Base-by-base conservation (phyloP, 2,113 vertebrate genomes). In the Solea solea region DNA sequence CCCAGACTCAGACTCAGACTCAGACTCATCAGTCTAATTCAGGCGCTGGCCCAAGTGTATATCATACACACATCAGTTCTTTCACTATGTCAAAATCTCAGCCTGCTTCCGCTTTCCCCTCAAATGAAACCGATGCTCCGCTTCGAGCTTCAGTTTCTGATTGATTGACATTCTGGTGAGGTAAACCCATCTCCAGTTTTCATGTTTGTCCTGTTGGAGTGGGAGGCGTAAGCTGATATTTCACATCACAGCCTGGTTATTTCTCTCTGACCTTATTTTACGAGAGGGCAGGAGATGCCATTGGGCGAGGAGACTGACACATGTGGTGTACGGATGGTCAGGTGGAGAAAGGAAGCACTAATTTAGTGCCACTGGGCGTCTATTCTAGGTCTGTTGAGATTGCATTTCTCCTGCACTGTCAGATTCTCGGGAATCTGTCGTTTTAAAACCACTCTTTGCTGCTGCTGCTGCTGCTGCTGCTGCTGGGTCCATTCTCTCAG, bases 311-410 rank as follows among this genome's bases (percentile, higher is more conserved):
- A 74, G 76, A 85, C 65, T 76, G 78, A 85, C 84, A 53, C 82
- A 49, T 68, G 74, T 34, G 63, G 76, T 76, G 84, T 82, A 71
- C 45, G 55, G 76, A 80, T 16, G 50, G 84, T 80, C 78, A 85
- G 82, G 70, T 83, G 89, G 54, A 69, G 89, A 80, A 77, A 85
- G 74, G 54, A 74, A 64, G 65, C 63, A 57, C 75, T 78, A 73
- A 82, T 83, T 76, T 81, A 85, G 72, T 64, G 70, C 71, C 3
- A 7, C 42, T 14, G 62, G 8, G 42, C 1, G 44, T 78, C 84
- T 85, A 89, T 89, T 90, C 82, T 85, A 4, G 75, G 64, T 54
- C 54, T 6, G 67, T 60, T 54, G 64, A 73, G 76, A 62, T 74
- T 25, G 68, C 56, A 48, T 84, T 84, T 83, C 69, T 74, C 59